Base-by-base conservation (phyloP, 37 sponge, comb jelly and placozoan genomes). In the Cladorhizidae sp. region DNA sequence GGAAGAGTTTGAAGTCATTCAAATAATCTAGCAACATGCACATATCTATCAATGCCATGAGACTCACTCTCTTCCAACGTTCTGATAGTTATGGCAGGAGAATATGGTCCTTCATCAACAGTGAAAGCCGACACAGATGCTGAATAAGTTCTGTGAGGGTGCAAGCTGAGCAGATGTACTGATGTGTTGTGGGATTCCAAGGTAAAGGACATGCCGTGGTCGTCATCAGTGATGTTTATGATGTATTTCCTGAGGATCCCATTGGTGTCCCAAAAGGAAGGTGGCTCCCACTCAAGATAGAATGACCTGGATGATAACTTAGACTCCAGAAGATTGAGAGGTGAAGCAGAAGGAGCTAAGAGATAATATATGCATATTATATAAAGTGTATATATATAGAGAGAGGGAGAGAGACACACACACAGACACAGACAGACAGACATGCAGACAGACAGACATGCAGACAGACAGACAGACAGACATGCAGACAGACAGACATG, bases 21-120 rank as follows among this genome's bases (percentile, higher is more conserved):
- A n/a, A n/a, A n/a, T n/a, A n/a, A n/a, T n/a, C n/a, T n/a, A n/a
- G n/a, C n/a, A n/a, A n/a, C n/a, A n/a, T n/a, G n/a, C n/a, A n/a
- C n/a, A n/a, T n/a, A n/a, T n/a, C n/a, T n/a, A n/a, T n/a, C n/a
- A n/a, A n/a, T n/a, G n/a, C n/a, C n/a, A n/a, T n/a, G n/a, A 9
- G 21, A 63, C 70, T 26, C 36, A 36, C 70, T 11, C 29, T 39
- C 42, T 41, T 71, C 72, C 20, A 40, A 49, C 2, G 72, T 71
- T 1, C 1, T 20, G 23, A 71, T 6, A 28, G 1, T 26, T 3
- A 71, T 7, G 12, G 22, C n/a, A 23, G 49, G 28, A 71, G 26
- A 28, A 18, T 35, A 42, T 42, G 72, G 72, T 40, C 72, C 72
- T 71, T 40, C 23, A 35, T 25, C 72, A 42, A 71, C 12, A 41